Conservation (phyloP, 2,113 vertebrate species). For the Tragelaphus imberbis region DNA sequence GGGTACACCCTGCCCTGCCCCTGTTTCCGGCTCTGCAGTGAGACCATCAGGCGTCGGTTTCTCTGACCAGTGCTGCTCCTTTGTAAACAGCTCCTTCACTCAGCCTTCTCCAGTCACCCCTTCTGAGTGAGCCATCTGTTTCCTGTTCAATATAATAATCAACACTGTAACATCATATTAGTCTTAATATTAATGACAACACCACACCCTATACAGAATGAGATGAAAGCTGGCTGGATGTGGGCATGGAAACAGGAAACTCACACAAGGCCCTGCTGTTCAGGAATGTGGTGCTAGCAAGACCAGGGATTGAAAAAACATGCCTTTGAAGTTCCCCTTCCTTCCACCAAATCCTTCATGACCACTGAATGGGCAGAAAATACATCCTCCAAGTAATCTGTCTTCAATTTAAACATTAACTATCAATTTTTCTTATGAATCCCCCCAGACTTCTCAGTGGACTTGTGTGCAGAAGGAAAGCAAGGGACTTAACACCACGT, state of each 20-base stretch:
- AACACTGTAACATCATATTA: background rate
- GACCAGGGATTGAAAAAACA: too few species aligned
- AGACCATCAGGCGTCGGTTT: rapidly evolving
- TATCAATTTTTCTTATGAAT: background rate
- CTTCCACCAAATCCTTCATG: background rate
- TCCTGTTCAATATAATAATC: background rate
- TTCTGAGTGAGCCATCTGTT: background rate
- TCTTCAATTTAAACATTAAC: background rate
- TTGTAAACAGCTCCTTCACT: background rate
- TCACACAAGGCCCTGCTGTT: rapidly evolving
- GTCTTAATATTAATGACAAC: background rate
- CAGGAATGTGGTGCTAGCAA: rapidly evolving
- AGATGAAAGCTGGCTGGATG: too few species aligned
- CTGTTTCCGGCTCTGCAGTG: background rate
- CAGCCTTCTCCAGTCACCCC: background rate
- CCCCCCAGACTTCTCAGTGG: background rate
- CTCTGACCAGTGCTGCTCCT: background rate
- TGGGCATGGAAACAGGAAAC: background rate
- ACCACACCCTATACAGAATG: background rate
- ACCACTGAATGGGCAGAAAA: background rate
- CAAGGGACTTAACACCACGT: too few species aligned
- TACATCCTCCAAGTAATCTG: background rate
- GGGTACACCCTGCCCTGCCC: too few species aligned
- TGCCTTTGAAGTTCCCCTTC: background rate
- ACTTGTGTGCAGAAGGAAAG: background rate